These are phyloP conservation scores for Allygus modestus DNA, from an alignment of 2,888 invertebrate genomes.

Conservation along the genomic window DNA sequence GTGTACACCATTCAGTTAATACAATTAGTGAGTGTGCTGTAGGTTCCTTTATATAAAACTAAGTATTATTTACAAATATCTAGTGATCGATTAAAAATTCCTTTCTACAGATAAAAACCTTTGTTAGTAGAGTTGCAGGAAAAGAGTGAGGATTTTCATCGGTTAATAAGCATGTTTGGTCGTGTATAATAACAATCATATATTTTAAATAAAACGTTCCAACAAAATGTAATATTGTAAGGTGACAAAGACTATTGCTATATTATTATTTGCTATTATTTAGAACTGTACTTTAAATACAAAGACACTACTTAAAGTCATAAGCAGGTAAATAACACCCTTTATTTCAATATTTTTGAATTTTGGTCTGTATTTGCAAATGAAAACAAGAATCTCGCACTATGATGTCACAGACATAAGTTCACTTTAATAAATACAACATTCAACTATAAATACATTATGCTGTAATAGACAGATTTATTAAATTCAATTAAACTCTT, in stretches of 20 bases:
- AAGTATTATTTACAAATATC: no score
- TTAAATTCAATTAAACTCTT: slow-evolving; percentile 35
- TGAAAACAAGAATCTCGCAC: slow-evolving; percentile 29
- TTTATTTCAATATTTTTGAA: not conserved
- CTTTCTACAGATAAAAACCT: no score
- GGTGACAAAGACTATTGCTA: slow-evolving; percentile 14
- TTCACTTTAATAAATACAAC: slow-evolving; percentile 50
- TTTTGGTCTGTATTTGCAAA: slow-evolving; percentile 43
- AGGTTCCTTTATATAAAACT: no score
- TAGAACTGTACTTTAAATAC: not conserved
- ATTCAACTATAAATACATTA: slow-evolving; percentile 30
- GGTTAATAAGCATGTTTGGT: not conserved
- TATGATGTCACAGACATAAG: slow-evolving; percentile 26
- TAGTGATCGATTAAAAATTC: no score
- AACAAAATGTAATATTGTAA: not conserved
- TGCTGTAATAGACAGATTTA: slow-evolving; percentile 44
- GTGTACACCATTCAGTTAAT: no score
- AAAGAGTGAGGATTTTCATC: not conserved
- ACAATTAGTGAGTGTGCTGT: no score
- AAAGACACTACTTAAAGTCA: not conserved
- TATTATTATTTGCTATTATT: not conserved
- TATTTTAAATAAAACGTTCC: slow-evolving; percentile 5
- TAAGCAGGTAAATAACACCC: not conserved
- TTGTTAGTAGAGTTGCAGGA: no score
- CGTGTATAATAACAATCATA: not conserved